Percentiles rank a stretch among this genome's conserved stretches.
Conservation (phyloP, 2,113 vertebrate genomes). For the Globicephala melas region DNA sequence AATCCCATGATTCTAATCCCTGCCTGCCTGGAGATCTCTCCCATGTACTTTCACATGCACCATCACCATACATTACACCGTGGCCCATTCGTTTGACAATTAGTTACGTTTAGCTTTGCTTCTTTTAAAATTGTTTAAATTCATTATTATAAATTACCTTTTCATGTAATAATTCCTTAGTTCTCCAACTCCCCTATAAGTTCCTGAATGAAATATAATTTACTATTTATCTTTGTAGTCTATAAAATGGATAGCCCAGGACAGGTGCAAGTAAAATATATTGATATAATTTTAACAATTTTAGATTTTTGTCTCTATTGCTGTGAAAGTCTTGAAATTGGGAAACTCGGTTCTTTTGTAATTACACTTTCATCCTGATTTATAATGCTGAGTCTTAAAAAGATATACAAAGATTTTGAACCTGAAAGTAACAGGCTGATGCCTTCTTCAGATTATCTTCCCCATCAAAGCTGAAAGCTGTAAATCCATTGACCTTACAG, state of each 20-base stretch:
- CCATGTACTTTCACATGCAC: not conserved
- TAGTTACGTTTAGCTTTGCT: not conserved
- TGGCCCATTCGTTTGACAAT: not conserved
- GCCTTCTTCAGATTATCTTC: not conserved
- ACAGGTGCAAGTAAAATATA: not conserved
- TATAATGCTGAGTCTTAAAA: not conserved
- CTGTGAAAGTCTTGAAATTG: not conserved
- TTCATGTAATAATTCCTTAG: not conserved
- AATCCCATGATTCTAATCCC: not conserved
- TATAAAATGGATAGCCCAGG: not conserved
- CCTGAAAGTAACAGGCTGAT: not conserved
- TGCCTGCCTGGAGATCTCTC: not conserved
- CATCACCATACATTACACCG: fast-evolving
- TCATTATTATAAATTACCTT: not conserved
- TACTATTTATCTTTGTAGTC: not conserved
- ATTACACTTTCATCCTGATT: not conserved
- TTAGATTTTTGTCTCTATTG: constrained; percentile 11
- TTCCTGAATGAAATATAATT: not conserved
- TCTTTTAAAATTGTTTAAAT: not conserved
- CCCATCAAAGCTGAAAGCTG: not conserved
- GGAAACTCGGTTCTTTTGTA: not conserved
- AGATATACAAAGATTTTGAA: not conserved
- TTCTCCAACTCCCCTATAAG: not conserved
- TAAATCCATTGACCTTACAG: not conserved
- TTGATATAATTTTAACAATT: not conserved